A percentile compares a stretch with the other conserved stretches of the same genome.
phyloP scores from a whole-genome alignment of 2,888 invertebrate species.

The Himalopsyche kuldschensis region DNA sequence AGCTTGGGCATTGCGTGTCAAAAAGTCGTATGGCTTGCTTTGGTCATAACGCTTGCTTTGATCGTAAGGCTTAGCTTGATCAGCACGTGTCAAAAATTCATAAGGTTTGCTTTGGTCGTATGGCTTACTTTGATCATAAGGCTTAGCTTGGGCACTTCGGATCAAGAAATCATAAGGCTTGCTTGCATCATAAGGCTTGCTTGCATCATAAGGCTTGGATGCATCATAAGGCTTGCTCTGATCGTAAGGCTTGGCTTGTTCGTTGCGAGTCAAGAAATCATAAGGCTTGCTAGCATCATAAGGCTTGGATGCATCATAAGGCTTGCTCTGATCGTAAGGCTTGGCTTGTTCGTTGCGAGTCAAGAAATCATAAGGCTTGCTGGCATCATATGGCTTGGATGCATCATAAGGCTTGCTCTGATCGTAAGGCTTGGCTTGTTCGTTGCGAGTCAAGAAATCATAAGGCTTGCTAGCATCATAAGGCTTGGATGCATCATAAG shows the following conservation, averaged over 20 bases:
- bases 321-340: conserved; percentile 12
- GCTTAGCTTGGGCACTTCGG: not conserved
- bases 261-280: no score
- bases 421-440: not conserved
- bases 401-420: not conserved
- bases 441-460: not conserved
- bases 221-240: conserved; percentile 10
- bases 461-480: conserved; percentile 6
- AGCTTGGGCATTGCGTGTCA: not conserved
- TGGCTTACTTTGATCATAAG: not conserved
- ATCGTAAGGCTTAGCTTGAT: not conserved
- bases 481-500: not conserved
- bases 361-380: conserved; percentile 5
- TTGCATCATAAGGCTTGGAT: conserved; percentile 8
- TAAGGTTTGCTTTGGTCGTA: not conserved
- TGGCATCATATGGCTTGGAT: no score
- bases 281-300: conserved; percentile 20
- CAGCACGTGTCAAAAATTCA: not conserved
- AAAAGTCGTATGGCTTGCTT: not conserved
- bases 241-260: conserved; percentile 14
- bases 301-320: conserved; percentile 8
- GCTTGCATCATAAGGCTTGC: not conserved
- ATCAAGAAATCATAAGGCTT: conserved; percentile 1
- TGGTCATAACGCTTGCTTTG: not conserved
- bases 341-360: no score